A percentile compares a stretch with the other conserved stretches of the same genome.
These are phyloP conservation scores for Mormyrus lacerda DNA, from an alignment of 2,113 vertebrate species.

Conservation along the genomic window DNA sequence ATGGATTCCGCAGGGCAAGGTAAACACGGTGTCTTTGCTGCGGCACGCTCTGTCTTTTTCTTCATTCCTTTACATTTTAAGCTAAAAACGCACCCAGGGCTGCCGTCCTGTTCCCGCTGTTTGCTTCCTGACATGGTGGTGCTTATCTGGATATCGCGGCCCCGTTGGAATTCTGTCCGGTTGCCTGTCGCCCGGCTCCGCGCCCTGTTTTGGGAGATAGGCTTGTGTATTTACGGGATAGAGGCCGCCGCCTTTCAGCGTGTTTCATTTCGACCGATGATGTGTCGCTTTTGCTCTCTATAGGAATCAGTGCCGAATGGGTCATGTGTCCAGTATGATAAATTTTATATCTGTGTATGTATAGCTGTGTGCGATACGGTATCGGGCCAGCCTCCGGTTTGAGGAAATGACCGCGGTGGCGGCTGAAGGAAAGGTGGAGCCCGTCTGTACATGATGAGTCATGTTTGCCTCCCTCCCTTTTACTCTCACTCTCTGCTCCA, in stretches of 20 bases:
- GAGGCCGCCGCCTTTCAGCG: not conserved
- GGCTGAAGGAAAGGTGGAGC: not conserved
- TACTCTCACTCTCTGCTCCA: constrained; percentile 34
- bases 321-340: not conserved
- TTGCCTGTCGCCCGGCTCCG: not conserved
- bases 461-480: not conserved
- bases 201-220: not conserved
- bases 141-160: not conserved
- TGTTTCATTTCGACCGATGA: not conserved
- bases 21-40: constrained; percentile 12
- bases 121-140: not conserved
- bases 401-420: not conserved
- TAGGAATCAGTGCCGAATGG: not conserved
- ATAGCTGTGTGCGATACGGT: not conserved
- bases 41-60: not conserved
- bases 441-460: not conserved
- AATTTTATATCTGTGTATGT: not conserved
- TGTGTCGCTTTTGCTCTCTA: not conserved
- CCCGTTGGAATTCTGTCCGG: not conserved
- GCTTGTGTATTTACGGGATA: not conserved
- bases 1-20: constrained; percentile 35
- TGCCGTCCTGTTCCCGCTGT: not conserved
- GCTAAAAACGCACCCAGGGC: not conserved
- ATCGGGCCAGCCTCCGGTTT: not conserved
- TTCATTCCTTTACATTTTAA: not conserved